These are phyloP conservation scores for Microctonus brassicae DNA, from an alignment of 2,888 invertebrate species.

Conservation along the genomic window DNA sequence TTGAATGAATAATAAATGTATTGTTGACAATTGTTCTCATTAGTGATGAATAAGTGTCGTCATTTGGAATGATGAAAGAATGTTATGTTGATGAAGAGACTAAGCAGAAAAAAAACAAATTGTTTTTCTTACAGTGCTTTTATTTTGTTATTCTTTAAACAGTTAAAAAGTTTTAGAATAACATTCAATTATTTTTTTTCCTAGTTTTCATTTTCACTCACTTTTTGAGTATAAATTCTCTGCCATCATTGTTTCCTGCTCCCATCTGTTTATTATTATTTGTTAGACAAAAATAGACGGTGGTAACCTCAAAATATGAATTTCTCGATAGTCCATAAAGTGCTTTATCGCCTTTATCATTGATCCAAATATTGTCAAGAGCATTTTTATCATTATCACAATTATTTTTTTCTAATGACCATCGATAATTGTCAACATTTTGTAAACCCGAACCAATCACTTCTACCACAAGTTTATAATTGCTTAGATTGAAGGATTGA, in stretches of 20 bases:
- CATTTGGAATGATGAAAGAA: no score
- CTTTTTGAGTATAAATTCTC: conserved; percentile 48
- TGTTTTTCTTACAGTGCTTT: no score
- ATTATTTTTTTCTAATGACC: conserved; percentile 51
- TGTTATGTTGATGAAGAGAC: no score
- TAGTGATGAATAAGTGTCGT: no score
- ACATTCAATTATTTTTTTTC: not conserved
- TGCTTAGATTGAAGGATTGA: not conserved
- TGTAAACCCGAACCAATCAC: conserved; percentile 52
- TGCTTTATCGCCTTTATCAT: conserved; percentile 43
- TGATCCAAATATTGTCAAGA: conserved; percentile 45
- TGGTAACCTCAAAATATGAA: conserved; percentile 55
- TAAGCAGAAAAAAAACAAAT: no score
- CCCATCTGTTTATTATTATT: conserved; percentile 48
- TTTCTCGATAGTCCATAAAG: conserved; percentile 51
- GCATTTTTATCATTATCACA: conserved; percentile 44
- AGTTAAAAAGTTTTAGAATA: no score
- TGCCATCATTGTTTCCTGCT: conserved; percentile 55
- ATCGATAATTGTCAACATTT: conserved; percentile 44
- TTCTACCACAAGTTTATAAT: conserved; percentile 45
- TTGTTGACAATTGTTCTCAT: no score
- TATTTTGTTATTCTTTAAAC: no score
- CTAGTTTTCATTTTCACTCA: conserved; percentile 48
- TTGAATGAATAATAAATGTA: no score
- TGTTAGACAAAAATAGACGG: conserved; percentile 58